These are phyloP conservation scores for Dryobates pubescens DNA, from an alignment of 2,797 vertebrate genomes.

Conservation along the genomic window DNA sequence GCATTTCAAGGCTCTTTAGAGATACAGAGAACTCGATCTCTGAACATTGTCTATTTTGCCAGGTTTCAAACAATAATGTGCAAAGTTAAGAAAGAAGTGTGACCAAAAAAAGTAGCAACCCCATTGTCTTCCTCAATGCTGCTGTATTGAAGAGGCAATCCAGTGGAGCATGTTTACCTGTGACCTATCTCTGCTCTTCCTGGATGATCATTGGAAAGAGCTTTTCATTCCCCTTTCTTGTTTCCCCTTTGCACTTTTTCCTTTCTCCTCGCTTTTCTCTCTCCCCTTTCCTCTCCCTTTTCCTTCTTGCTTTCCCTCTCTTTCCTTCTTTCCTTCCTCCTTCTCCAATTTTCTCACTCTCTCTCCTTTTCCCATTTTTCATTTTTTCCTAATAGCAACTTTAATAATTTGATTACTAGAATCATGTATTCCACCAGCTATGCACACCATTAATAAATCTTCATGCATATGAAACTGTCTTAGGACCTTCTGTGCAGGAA, in stretches of 20 bases:
- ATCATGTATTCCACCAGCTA: not conserved
- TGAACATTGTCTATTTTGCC: not conserved
- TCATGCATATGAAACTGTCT: not conserved
- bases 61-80: fast-evolving
- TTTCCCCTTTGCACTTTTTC: not conserved
- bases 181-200: not conserved
- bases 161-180: not conserved
- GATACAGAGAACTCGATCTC: not conserved
- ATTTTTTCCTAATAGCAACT: not conserved
- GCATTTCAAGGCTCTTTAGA: not conserved
- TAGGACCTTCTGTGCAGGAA: not conserved
- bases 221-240: not conserved
- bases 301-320: not conserved
- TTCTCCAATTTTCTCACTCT: no score
- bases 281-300: not conserved
- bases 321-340: no score
- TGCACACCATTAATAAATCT: not conserved
- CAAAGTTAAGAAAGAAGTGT: fast-evolving
- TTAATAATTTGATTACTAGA: not conserved
- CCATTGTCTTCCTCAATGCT: not conserved
- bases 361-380: not conserved
- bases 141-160: fast-evolving
- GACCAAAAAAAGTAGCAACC: not conserved
- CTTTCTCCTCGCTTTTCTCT: not conserved
- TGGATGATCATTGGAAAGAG: not conserved